Percentiles rank a stretch among this genome's conserved stretches.
Evolutionary conservation across 2,113 vertebrate species (phyloP).

Genomic region (Thalassoma bifasciatum): DNA sequence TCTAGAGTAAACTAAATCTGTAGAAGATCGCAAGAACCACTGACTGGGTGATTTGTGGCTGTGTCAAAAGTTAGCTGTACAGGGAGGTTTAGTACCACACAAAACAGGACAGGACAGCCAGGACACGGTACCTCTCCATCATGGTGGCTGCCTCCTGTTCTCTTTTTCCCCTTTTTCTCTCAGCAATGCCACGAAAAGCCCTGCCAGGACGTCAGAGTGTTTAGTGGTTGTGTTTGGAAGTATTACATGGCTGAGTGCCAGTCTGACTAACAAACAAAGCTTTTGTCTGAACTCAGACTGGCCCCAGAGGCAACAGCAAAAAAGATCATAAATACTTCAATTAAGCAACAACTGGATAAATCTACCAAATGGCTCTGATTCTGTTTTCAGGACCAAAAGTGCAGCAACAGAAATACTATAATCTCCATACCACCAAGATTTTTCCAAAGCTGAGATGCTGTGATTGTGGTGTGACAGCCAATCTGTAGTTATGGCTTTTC

Average conservation of each 20-base stretch:
- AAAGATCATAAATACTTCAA: too few species aligned
- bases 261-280: slow-evolving; percentile 19
- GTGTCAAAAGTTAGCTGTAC: background rate
- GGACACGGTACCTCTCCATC: slow-evolving; percentile 94
- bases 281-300: slow-evolving; percentile 64
- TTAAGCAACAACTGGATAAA: too few species aligned
- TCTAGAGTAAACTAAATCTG: background rate
- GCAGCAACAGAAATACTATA: too few species aligned
- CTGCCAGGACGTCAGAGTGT: slow-evolving; percentile 89
- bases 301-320: slow-evolving; percentile 38
- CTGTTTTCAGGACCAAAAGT: background rate
- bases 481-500: too few species aligned
- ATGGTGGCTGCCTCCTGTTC: slow-evolving; percentile 91
- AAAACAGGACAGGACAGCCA: slow-evolving; percentile 76
- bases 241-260: background rate
- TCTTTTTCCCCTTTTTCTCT: slow-evolving; percentile 96
- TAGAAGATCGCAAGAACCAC: background rate
- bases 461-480: too few species aligned
- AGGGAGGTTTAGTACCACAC: slow-evolving; percentile 46
- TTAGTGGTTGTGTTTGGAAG: slow-evolving; percentile 45
- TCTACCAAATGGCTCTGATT: too few species aligned
- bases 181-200: slow-evolving; percentile 96
- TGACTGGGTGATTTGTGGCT: background rate
- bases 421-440: too few species aligned
- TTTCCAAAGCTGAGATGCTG: too few species aligned